Evolutionary conservation across 2,113 vertebrate genomes (phyloP), one percentile per base, ranked within the genome.

Genomic region (Tapirus terrestris): DNA sequence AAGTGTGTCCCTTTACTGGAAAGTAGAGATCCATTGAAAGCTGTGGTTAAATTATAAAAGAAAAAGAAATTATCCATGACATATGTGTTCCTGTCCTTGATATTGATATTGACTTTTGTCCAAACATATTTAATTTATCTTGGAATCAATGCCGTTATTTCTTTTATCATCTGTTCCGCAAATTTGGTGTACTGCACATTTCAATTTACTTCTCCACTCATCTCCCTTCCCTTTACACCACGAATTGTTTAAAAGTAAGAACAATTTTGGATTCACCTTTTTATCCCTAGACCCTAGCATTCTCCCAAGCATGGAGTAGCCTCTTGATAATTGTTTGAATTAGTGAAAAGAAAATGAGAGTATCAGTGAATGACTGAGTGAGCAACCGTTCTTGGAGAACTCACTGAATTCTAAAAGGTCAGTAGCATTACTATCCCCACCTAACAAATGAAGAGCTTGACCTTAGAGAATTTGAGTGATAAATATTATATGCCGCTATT

Each of bases 41-140:
- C 43, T 95, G 60, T 63, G 56, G 61, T 76, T 96, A 95, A 92
- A 94, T 89, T 82, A 85, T 23, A 89, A 84, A 88, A 84, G 23
- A 90, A 89, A 94, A 91, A 92, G 75, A 92, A 96, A 97, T 82
- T 82, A 92, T 51, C 68, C 0, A 0, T 89, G 90, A 80, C 82
- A 86, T 89, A 89, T 25, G 51, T 79, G 56, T 73, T 79, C 87
- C 70, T 89, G 61, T 80, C 84, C 53, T 91, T 97, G 72, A 89
- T 95, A 85, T 53, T 95, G 56, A 70, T 75, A 94, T 60, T 95
- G 86, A 95, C 77, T 92, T 96, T 96, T 73, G 31, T 96, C 79
- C 73, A 95, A 75, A 70, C 43, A 73, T 82, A 96, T 93, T 97
- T 89, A 91, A 75, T 94, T 87, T 91, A 85, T 72, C 53, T 97